Evolutionary conservation across 2,888 invertebrate species (phyloP), one percentile per base, ranked within the genome.

Genomic region (Pasiphila rectangulata): DNA sequence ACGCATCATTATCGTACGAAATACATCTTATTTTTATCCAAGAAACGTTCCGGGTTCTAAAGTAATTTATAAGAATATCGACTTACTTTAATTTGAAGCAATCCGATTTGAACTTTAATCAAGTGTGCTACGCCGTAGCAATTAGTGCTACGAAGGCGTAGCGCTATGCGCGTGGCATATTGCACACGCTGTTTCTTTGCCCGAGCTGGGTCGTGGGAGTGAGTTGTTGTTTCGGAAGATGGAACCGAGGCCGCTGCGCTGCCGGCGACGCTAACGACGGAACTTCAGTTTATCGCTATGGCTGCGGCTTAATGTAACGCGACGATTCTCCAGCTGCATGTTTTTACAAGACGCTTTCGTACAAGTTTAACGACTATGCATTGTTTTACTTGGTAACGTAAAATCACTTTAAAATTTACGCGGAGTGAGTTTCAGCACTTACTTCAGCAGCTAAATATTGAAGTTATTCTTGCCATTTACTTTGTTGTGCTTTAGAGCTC

Each of bases 271-370:
- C 54, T 56, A 54, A 56, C 50, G 56, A 50, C 44, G 38, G 20
- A 54, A 56, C 54, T 56, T 51, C 43, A 41, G 48, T 54, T 39
- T 56, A 47, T 52, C 52, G 45, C 45, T 43, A 51, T 32, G 41
- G 35, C 46, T 20, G 41, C 16, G 34, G 35, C 30, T 20, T 44
- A 44, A 45, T 45, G 43, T 49, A 36, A 49, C 38, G 43, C 38
- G 34, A 35, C n/a, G 15, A 16, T 39, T 48, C 27, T 27, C 7
- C 6, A 39, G 24, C 24, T 42, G 45, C 41, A 30, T 37, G 45
- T 37, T 52, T 41, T 38, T 43, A 43, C 19, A 10, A 21, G 30
- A 24, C 9, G 24, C 32, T 46, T 41, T 37, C 21, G 10, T 13
- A 39, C 29, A 25, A 44, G n/a, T 4, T 43, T 25, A 25, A 12